These are phyloP conservation scores for Camponotus pennsylvanicus DNA, from an alignment of 1,140 invertebrate genomes.

Conservation along the genomic window DNA sequence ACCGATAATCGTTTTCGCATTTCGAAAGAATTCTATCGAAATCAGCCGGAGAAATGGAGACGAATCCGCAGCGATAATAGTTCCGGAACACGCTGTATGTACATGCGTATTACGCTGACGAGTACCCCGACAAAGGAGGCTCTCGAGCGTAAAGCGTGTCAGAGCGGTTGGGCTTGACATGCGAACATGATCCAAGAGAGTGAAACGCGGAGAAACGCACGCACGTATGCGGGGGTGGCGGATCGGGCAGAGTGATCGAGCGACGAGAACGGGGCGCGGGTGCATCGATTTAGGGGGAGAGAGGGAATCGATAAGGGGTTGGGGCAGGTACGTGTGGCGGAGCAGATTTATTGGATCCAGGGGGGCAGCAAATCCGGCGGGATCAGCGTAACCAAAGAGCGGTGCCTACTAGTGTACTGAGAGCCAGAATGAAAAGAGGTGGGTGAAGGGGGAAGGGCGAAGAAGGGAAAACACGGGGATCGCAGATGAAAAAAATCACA, in stretches of 20 bases:
- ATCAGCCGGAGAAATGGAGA: slow-evolving; percentile 45
- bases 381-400: slow-evolving; percentile 67
- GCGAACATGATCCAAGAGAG: slow-evolving; percentile 75
- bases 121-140: slow-evolving; percentile 73
- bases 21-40: not conserved
- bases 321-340: slow-evolving; percentile 49
- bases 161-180: slow-evolving; percentile 75
- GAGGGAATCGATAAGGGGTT: slow-evolving; percentile 39
- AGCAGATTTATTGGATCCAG: slow-evolving; percentile 72
- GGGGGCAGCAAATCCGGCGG: slow-evolving; percentile 66
- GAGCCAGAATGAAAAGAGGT: slow-evolving; percentile 6
- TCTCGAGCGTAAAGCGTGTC: slow-evolving; percentile 76
- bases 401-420: slow-evolving; percentile 35
- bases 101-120: slow-evolving; percentile 59
- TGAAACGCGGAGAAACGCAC: slow-evolving; percentile 63
- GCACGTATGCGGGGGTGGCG: slow-evolving; percentile 32
- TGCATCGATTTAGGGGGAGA: slow-evolving; percentile 49
- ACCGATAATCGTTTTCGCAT: not conserved
- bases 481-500: slow-evolving; percentile 34
- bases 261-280: slow-evolving; percentile 20
- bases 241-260: slow-evolving; percentile 35
- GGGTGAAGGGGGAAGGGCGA: not conserved
- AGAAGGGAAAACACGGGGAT: slow-evolving; percentile 20
- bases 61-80: slow-evolving; percentile 38
- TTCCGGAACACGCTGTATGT: slow-evolving; percentile 50